Base-by-base conservation (phyloP, 2,113 vertebrate genomes). In the Struthidea cinerea region DNA sequence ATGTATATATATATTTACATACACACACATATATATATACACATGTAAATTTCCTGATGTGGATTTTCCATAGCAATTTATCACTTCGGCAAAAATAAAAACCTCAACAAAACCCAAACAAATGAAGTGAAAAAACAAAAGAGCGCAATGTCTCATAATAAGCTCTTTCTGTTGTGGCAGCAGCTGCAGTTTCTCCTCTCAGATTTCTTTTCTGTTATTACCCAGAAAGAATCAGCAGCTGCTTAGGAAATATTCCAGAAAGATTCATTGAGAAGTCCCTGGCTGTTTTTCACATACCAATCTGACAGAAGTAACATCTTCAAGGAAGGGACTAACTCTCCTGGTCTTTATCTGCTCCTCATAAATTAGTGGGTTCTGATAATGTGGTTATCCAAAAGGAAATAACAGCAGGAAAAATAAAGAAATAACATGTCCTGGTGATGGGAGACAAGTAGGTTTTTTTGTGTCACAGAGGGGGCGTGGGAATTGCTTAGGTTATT, bases 121-220 rank as follows among this genome's bases (percentile, higher is more conserved):
- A 90, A 90, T 71, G 42, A 83, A 88, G 61, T 88, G 74, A 71
- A 87, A 85, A 93, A 92, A 83, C 39, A 89, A 85, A 77, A 64
- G 76, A 90, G 74, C 0, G 17, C 80, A 63, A 73, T 93, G 83
- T 87, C 87, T 97, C 91, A 92, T 94, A 96, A 94, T 92, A 95
- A 96, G 84, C 87, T 46, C 74, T 76, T 68, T 81, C 93, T 95
- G 87, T 85, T 91, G 92, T 91, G 65, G 87, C 87, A 94, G 95
- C 96, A 97, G 95, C 96, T 97, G 95, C 93, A 96, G 91, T 84
- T 94, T 91, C 87, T 93, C 95, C 79, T 96, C 92, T 97, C 89
- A 82, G 85, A 92, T 96, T 94, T 96, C 90, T 93, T 93, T 94
- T 93, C 96, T 94, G 69, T 90, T 93, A 84, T 93, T 96, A 90